Percentiles rank a stretch among this genome's conserved stretches.
These are phyloP conservation scores for Poeciliopsis presidionis DNA, from an alignment of 2,797 vertebrate species.

Conservation along the genomic window DNA sequence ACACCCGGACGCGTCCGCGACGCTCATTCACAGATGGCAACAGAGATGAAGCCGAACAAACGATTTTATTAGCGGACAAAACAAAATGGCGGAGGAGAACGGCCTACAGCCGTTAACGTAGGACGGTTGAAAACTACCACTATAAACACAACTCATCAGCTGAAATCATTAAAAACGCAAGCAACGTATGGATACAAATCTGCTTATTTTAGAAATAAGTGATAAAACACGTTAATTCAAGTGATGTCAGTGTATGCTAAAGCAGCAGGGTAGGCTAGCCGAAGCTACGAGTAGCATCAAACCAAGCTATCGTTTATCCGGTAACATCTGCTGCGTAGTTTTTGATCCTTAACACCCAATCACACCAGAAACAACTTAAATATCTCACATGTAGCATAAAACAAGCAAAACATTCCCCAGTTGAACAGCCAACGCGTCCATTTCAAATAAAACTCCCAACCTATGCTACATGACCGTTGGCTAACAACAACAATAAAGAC, in stretches of 20 bases:
- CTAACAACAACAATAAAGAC: constrained; percentile 59
- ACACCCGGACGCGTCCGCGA: neutral
- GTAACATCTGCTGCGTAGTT: constrained; percentile 19
- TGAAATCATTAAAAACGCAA: accelerated
- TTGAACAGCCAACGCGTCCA: neutral
- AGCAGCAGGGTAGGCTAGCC: neutral
- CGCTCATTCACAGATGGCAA: no score
- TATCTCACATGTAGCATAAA: accelerated
- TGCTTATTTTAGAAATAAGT: accelerated
- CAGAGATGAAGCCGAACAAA: constrained; percentile 35
- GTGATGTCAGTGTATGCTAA: neutral
- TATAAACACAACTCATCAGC: no score
- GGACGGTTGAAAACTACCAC: neutral
- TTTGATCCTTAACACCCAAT: neutral
- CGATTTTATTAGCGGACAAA: constrained; percentile 77
- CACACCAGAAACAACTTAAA: neutral
- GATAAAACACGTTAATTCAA: neutral
- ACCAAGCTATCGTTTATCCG: constrained; percentile 39
- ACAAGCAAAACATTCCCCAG: neutral
- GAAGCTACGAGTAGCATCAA: constrained; percentile 15
- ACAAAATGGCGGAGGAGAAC: constrained; percentile 85
- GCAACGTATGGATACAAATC: accelerated
- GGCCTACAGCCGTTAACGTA: constrained; percentile 57
- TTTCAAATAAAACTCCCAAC: constrained; percentile 2
- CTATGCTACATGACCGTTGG: constrained; percentile 36